Percentiles rank a stretch among this genome's conserved stretches.
Evolutionary conservation across 1,140 invertebrate species (phyloP).

Genomic region (Drosophila teissieri): DNA sequence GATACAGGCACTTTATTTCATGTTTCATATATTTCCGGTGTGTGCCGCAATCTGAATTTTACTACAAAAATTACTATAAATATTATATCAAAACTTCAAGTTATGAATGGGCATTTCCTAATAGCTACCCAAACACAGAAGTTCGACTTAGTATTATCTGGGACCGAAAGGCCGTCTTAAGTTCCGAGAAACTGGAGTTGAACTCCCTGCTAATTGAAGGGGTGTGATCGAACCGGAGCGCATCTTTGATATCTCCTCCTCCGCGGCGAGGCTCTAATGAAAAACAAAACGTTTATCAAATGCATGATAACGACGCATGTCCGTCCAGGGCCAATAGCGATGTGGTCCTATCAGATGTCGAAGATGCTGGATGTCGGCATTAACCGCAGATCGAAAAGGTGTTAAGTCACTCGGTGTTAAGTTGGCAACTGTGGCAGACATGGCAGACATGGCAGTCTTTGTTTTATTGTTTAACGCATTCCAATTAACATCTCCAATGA

Average conservation of each 20-base stretch:
- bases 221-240: conserved; percentile 53
- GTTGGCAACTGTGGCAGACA: conserved; percentile 58
- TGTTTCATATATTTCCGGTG: no score
- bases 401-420: conserved; percentile 58
- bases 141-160: no score
- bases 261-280: conserved; percentile 61
- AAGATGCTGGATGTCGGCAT: conserved; percentile 8
- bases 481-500: conserved; percentile 77
- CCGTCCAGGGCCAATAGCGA: conserved; percentile 36
- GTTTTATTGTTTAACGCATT: conserved; percentile 83
- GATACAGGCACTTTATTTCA: no score
- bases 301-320: conserved; percentile 71
- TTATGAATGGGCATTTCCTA: no score
- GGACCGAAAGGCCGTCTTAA: conserved; percentile 33
- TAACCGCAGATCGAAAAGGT: conserved; percentile 44
- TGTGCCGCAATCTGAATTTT: no score
- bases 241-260: conserved; percentile 18
- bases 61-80: no score
- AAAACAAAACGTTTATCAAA: conserved; percentile 83
- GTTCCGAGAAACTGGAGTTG: conserved; percentile 2
- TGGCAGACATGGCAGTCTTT: conserved; percentile 50
- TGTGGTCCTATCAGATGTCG: conserved; percentile 58
- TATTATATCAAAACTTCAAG: background rate
- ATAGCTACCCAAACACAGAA: no score
- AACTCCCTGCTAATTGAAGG: conserved; percentile 66